Conservation (phyloP, 2,113 vertebrate species). For the Elgaria multicarinata region DNA sequence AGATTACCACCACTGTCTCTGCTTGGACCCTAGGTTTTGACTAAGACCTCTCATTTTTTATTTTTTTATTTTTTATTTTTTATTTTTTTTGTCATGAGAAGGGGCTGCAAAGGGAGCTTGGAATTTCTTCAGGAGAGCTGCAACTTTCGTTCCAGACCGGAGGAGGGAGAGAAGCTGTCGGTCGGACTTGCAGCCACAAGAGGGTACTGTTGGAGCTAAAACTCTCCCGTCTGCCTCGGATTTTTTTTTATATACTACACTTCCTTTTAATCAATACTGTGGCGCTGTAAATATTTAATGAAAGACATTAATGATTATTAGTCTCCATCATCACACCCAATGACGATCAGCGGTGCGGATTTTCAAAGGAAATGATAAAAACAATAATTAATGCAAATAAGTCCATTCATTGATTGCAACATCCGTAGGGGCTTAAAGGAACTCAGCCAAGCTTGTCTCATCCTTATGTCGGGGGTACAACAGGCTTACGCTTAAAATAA, state of each 20-base stretch:
- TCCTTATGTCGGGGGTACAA: conserved; percentile 52
- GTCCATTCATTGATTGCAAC: conserved; percentile 58
- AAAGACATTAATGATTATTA: conserved; percentile 78
- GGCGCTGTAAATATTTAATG: conserved; percentile 74
- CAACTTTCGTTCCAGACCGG: not conserved
- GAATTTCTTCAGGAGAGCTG: not conserved
- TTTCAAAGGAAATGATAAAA: conserved; percentile 70
- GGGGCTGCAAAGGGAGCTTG: conserved; percentile 20
- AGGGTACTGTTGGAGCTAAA: conserved; percentile 81
- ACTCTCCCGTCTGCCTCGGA: conserved; percentile 1
- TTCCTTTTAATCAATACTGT: conserved; percentile 60
- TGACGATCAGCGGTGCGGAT: conserved; percentile 68
- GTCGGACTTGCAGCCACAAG: conserved; percentile 65
- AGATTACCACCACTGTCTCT: not conserved
- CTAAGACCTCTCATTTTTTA: not conserved
- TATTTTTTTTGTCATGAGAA: not conserved
- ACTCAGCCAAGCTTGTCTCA: conserved; percentile 56
- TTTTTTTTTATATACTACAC: not conserved
- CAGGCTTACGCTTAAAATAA: conserved; percentile 65
- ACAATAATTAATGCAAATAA: conserved; percentile 76
- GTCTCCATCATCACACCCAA: conserved; percentile 62
- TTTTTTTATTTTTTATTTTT: not conserved
- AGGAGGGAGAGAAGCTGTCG: conserved; percentile 7
- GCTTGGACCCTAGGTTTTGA: not conserved
- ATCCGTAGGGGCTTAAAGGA: conserved; percentile 38